These are phyloP conservation scores for Mastigias papua DNA, from an alignment of 30 jellyfish, hydroid and myxozoan species.

Conservation along the genomic window DNA sequence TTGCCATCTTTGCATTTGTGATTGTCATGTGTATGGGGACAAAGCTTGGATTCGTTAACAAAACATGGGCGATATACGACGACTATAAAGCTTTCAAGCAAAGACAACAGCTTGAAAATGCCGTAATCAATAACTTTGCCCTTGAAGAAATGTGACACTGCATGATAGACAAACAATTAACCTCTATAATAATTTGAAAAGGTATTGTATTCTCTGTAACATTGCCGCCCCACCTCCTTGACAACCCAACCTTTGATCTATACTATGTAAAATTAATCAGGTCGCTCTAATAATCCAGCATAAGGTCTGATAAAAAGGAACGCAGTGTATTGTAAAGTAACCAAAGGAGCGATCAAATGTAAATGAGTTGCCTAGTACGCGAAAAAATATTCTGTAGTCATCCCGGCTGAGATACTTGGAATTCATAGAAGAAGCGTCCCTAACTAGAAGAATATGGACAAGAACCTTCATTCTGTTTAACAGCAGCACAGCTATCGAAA, in stretches of 20 bases:
- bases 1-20: slow-evolving; percentile 9
- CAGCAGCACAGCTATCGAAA: too few species aligned
- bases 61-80: slow-evolving; percentile 40
- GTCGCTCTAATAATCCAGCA: neutral
- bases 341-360: too few species aligned
- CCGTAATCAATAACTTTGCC: slow-evolving; percentile 2
- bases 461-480: too few species aligned
- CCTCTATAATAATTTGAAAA: neutral
- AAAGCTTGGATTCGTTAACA: slow-evolving; percentile 22
- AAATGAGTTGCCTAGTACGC: too few species aligned
- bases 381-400: too few species aligned
- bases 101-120: neutral
- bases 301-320: neutral
- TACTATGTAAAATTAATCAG: neutral
- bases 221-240: neutral
- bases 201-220: neutral
- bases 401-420: too few species aligned
- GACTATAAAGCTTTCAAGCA: neutral
- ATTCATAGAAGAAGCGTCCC: too few species aligned
- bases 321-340: too few species aligned
- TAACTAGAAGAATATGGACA: too few species aligned
- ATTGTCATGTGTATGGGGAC: slow-evolving; percentile 32
- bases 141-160: neutral
- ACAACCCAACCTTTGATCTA: neutral
- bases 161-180: neutral